Evolutionary conservation across 2,888 invertebrate species (phyloP).

Genomic region (Tetragnatha montana): DNA sequence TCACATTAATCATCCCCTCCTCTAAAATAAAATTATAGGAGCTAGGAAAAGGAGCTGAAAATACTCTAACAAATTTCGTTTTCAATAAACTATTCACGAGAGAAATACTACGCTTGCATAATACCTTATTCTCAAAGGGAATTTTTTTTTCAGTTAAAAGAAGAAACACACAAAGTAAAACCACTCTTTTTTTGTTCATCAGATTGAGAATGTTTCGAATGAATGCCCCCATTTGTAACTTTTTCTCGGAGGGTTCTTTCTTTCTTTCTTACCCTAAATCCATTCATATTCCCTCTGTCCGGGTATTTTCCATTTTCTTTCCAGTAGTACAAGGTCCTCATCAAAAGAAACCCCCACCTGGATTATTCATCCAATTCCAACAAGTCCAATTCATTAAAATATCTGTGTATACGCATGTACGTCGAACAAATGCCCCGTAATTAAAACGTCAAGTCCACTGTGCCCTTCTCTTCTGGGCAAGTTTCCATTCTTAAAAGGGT

Average conservation of each 20-base stretch:
- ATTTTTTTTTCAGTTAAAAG: no score
- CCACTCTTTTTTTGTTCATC: no score
- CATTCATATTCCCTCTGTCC: neutral
- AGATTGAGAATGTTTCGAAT: no score
- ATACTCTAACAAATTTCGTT: no score
- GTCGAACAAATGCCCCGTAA: conserved; percentile 7
- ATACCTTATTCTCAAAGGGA: no score
- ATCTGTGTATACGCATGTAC: neutral
- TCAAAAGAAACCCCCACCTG: neutral
- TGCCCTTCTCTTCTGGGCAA: neutral
- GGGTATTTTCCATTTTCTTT: neutral
- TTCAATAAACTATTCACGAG: no score
- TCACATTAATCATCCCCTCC: no score
- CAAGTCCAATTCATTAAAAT: conserved; percentile 12
- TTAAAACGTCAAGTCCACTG: conserved; percentile 24
- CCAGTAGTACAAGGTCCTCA: neutral
- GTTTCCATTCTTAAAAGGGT: conserved; percentile 44
- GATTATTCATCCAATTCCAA: neutral
- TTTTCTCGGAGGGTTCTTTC: neutral
- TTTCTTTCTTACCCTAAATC: neutral
- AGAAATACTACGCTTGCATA: no score
- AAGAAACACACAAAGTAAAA: no score
- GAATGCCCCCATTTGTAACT: neutral
- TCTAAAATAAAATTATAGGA: no score
- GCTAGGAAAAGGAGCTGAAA: no score